Base-by-base conservation (phyloP, 2,888 invertebrate genomes). In the Xylocampa areola region DNA sequence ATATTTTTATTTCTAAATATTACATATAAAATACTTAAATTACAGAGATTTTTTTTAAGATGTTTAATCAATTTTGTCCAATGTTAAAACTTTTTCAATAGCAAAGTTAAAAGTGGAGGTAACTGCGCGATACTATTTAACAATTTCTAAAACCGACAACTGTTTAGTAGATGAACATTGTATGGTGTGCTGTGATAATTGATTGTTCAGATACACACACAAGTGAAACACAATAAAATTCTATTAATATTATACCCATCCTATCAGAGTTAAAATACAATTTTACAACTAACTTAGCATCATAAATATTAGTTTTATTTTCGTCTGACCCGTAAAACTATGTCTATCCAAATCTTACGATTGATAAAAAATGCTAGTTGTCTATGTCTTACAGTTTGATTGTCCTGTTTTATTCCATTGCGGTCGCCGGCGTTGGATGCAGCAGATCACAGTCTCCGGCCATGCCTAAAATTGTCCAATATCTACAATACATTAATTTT, bases 1-100 rank as follows among this genome's bases (percentile, higher is more conserved):
- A 65, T 68, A 61, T 74, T 84, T 73, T 87, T 86, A 87, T 82
- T 86, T 81, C 81, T 85, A 85, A 82, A 85, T 65, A 77, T 85
- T 83, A 85, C 77, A 85, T 85, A 85, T 55, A 84, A 86, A 88
- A 83, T 80, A 74, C 81, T 85, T 84, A 84, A 48, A 72, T 73
- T 77, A 80, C 49, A 74, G 68, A 65, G 64, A 68, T 73, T 76
- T 72, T 60, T 45, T 44, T 55, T 48, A 45, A 47, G 52, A 29
- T 55, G 54, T 43, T 68, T 36, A 19, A 32, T 61, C 19, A 41
- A 50, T 11, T 43, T 54, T 33, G 17, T 65, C 47, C 52, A 47
- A 48, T 35, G 23, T 43, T 58, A 30, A 58, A 67, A 54, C 49
- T 57, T 49, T 62, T 29, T 62, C 45, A 60, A 21, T 53, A 48